phyloP scores from a whole-genome alignment of 2,797 vertebrate genomes.

The Pipistrellus pipistrellus region DNA sequence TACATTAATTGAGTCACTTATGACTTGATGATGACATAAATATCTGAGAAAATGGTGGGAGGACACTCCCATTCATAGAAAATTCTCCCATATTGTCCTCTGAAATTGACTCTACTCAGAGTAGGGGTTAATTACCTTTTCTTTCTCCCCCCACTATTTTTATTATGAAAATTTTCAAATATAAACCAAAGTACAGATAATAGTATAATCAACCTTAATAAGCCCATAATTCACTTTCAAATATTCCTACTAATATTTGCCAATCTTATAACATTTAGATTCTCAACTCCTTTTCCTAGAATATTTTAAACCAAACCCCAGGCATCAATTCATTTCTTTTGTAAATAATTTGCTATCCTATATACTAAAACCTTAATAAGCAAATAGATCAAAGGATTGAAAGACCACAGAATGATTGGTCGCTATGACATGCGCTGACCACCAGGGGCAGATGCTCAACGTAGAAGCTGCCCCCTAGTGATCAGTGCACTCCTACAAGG shows the following conservation, averaged over 20 bases:
- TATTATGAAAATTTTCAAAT: neutral
- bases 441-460: too few relatives aligned
- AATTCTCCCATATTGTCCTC: neutral
- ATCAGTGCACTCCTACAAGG: too few relatives aligned
- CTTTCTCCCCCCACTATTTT: neutral
- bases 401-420: too few relatives aligned
- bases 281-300: neutral
- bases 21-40: neutral
- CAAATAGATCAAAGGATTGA: too few relatives aligned
- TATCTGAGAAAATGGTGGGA: neutral
- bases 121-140: neutral
- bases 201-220: neutral
- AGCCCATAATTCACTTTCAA: neutral
- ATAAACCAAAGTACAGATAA: neutral
- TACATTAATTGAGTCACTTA: neutral
- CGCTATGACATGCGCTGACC: too few relatives aligned
- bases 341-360: neutral
- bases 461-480: too few relatives aligned
- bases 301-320: neutral
- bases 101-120: neutral
- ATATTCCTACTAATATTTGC: neutral
- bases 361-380: too few relatives aligned
- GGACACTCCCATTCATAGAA: neutral
- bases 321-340: neutral
- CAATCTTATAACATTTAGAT: neutral